Evolutionary conservation across 2,113 vertebrate genomes (phyloP), one percentile per base, ranked within the genome.

Genomic region (Dasypus novemcinctus): DNA sequence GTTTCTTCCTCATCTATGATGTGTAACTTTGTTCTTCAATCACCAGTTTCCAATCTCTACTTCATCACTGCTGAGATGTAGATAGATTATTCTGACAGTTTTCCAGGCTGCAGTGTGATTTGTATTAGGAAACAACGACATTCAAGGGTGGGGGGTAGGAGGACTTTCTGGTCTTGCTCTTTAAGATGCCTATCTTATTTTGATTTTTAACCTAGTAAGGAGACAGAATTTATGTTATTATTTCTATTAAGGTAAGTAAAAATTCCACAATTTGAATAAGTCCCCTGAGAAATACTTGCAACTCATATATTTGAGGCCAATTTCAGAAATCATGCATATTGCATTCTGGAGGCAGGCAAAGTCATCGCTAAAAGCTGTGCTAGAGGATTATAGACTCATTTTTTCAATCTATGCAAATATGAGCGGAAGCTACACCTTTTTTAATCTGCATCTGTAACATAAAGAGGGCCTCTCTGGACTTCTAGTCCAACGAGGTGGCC

Each of bases 281-380:
- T 49, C 66, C 81, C 43, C 38, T 52, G 61, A 43, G 21, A 90
- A 92, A 92, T 92, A 69, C 7, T 54, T 68, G 74, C 21, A 80
- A 59, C 9, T 90, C 10, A 41, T 76, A 7, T 36, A 63, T 31
- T 61, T 46, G 43, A 61, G 49, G n/a, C 61, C 29, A 90, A 59
- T 81, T 90, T 87, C 75, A 21, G 81, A 90, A 86, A 82, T 80
- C 61, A 69, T n/a, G 52, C 49, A 80, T 76, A 54, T 87, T 76
- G 14, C 69, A 75, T 82, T 95, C 36, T 36, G 41, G 31, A 90
- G 31, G 36, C 41, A 95, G 61, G 68, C 52, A 76, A 89, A 69
- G 61, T 29, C 61, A 87, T 87, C 75, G 72, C 36, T 82, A 69
- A 95, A 96, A 57, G 52, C 31, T 57, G 21, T 79, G 36, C 57